Base-by-base conservation (phyloP, 30 jellyfish, hydroid and myxozoan genomes). In the Catostylus mosaicus region DNA sequence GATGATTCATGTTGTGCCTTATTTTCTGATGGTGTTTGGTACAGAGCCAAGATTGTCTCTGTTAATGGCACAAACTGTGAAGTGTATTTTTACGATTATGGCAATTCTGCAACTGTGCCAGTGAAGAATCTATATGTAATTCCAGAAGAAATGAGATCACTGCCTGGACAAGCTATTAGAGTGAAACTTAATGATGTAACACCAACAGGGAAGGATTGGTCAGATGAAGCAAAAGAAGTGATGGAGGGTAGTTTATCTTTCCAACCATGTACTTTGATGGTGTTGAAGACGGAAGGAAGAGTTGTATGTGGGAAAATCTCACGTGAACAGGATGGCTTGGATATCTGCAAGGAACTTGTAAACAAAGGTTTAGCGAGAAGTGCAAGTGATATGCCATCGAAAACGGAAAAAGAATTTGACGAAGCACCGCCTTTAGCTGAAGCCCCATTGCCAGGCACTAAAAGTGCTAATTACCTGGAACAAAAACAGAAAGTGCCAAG, bases 11-110 rank as follows among this genome's bases (percentile, higher is more conserved):
- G 88, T 33, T 61, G 78, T 52, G 95, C 95, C 0, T 67, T 73
- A 43, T 85, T 61, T 57, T 30, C 86, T 16, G 95, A 85, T 35
- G 95, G 77, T 0, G 76, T 26, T 1, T 85, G 95, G 95, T 85
- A 85, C 78, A 11, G 95, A 73, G 95, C 95, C 31, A 63, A 65
- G 50, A 79, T 85, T 11, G 38, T 75, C 20, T 61, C 89, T 20
- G 43, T 40, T 32, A 26, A 36, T 63, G 43, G 50, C 18, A 57
- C 46, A 43, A 31, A 22, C 12, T 62, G 89, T 54, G 18, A 1
- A 4, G 95, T 91, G 32, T 91, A 30, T 72, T 91, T 91, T 74
- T 73, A 57, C 35, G 98, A 91, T 54, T 91, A 77, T 85, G 98
- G 98, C 29, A 91, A 91, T 78, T 26, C 78, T 2, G 92, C 88